These are phyloP conservation scores for Lynx canadensis DNA, from an alignment of 2,113 vertebrate species.

Conservation along the genomic window DNA sequence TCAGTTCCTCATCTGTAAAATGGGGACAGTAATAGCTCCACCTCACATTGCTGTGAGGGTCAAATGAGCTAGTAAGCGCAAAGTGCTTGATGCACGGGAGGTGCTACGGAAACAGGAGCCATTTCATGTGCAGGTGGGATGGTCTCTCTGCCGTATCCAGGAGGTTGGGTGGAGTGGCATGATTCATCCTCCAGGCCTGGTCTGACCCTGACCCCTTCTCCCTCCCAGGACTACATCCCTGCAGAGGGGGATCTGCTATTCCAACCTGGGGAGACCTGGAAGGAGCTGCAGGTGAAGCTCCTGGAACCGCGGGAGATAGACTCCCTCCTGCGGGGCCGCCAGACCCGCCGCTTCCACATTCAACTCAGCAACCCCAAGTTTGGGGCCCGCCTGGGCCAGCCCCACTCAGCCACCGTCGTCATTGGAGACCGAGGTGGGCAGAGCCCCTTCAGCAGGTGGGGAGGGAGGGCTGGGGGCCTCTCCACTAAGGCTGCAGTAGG, in stretches of 20 bases:
- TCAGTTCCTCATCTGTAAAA: not conserved
- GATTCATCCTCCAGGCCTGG: not conserved
- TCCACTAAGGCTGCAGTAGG: not conserved
- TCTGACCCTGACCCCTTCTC: not conserved
- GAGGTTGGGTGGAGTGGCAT: not conserved
- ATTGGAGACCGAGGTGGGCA: conserved; percentile 90
- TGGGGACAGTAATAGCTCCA: not conserved
- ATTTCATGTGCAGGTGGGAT: too few species aligned
- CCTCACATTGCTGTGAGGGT: not conserved
- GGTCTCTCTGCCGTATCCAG: not conserved
- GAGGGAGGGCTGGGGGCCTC: not conserved
- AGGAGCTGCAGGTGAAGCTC: conserved; percentile 91
- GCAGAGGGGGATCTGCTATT: conserved; percentile 93
- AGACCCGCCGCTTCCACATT: conserved; percentile 92
- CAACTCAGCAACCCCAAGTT: conserved; percentile 94
- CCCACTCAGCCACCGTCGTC: conserved; percentile 91
- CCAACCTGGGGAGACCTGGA: conserved; percentile 91
- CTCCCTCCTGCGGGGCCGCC: conserved; percentile 89
- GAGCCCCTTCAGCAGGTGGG: too few species aligned
- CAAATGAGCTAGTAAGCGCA: not conserved
- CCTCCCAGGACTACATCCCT: conserved; percentile 91
- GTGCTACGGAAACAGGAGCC: not conserved
- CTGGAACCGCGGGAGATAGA: conserved; percentile 92
- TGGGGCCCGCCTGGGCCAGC: conserved; percentile 93
- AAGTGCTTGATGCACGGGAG: not conserved